Evolutionary conservation across 2,797 vertebrate genomes (phyloP).

Genomic region (Accipiter superciliosus): DNA sequence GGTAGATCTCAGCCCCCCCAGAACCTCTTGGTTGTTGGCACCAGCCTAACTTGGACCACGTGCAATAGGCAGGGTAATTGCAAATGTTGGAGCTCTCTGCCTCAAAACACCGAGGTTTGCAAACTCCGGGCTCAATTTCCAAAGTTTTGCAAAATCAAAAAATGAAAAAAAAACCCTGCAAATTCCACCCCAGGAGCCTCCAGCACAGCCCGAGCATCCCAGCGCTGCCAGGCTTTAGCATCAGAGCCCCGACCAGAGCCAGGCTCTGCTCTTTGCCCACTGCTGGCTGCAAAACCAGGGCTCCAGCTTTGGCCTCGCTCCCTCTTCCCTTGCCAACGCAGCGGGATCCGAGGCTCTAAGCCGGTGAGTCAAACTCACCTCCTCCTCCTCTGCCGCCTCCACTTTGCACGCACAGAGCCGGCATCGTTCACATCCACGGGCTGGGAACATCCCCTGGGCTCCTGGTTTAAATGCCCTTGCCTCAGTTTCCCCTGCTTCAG

Average conservation of each 20-base stretch:
- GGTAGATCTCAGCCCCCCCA: neutral
- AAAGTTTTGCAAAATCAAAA: neutral
- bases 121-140: neutral
- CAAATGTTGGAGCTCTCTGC: rapidly evolving
- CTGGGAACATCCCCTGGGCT: neutral
- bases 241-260: rapidly evolving
- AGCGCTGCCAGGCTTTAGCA: neutral
- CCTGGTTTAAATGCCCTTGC: neutral
- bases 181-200: neutral
- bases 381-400: neutral
- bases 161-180: neutral
- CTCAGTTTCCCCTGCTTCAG: neutral
- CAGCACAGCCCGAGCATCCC: neutral
- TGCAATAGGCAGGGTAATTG: rapidly evolving
- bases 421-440: rapidly evolving
- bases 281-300: neutral
- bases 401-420: rapidly evolving
- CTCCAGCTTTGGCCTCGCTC: neutral
- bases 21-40: neutral
- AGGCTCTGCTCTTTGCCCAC: neutral
- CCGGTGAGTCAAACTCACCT: neutral
- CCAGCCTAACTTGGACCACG: rapidly evolving
- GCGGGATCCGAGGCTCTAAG: neutral
- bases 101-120: rapidly evolving
- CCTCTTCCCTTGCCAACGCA: neutral